phyloP scores from a whole-genome alignment of 2,888 invertebrate genomes.

The Scaptodrosophila latifasciaeformis region DNA sequence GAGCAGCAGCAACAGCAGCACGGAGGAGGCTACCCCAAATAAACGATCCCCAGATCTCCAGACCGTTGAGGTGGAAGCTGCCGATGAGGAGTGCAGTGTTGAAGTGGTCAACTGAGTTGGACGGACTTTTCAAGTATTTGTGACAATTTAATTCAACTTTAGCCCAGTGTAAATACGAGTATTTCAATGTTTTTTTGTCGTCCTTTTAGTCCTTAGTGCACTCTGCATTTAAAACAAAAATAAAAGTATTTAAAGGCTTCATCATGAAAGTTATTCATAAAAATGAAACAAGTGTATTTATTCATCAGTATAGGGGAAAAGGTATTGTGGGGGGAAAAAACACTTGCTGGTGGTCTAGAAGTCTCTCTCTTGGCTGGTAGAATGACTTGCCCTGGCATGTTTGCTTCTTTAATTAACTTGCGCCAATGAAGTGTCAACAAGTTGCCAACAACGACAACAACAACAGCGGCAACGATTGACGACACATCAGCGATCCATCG shows the following conservation, averaged over 20 bases:
- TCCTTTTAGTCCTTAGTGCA: not conserved
- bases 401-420: constrained; percentile 71
- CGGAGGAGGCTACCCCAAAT: constrained; percentile 1
- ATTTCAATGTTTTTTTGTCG: constrained; percentile 1
- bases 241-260: constrained; percentile 10
- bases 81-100: constrained; percentile 70
- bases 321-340: too few species aligned
- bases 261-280: too few species aligned
- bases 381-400: constrained; percentile 12
- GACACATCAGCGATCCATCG: constrained; percentile 6
- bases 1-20: constrained; percentile 41
- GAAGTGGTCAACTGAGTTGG: constrained; percentile 72
- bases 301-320: too few species aligned
- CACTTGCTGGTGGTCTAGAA: not conserved
- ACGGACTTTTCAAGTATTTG: not conserved
- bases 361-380: not conserved
- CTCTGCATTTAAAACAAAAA: constrained; percentile 11
- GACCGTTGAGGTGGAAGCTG: constrained; percentile 33
- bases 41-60: constrained; percentile 28
- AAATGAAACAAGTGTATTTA: too few species aligned
- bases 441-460: constrained; percentile 51
- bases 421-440: constrained; percentile 74
- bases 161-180: constrained; percentile 14
- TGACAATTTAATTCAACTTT: too few species aligned
- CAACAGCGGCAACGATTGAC: constrained; percentile 19